Conservation (phyloP, 2,888 invertebrate genomes). For the Zootermopsis nevadensis region DNA sequence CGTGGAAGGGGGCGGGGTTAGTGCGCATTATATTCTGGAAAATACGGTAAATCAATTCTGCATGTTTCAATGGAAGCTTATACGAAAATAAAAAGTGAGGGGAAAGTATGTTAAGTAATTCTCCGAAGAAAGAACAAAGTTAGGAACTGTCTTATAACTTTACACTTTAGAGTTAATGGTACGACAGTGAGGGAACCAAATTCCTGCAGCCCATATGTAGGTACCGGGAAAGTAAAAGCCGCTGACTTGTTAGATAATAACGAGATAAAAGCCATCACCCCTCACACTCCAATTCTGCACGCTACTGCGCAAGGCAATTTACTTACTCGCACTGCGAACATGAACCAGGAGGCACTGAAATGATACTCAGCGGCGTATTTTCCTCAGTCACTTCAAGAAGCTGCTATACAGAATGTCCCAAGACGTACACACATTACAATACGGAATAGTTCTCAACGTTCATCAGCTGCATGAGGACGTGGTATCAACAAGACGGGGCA, state of each 20-base stretch:
- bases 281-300: background rate
- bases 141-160: background rate
- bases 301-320: background rate
- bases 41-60: background rate
- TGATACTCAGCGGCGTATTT: no score
- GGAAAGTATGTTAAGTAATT: background rate
- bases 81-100: background rate
- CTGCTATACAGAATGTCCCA: no score
- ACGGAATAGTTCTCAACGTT: no score
- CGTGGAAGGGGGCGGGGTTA: no score
- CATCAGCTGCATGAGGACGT: no score
- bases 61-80: background rate
- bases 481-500: no score
- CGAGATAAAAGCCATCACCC: conserved; percentile 20
- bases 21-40: background rate
- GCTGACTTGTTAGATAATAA: conserved; percentile 10
- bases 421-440: no score
- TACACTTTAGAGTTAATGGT: conserved; percentile 19
- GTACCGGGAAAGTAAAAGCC: conserved; percentile 11
- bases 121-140: background rate
- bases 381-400: no score
- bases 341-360: no score
- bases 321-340: background rate
- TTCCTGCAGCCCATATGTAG: background rate
- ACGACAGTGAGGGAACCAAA: background rate